Base-by-base conservation (phyloP, 2,113 vertebrate genomes). In the Suncus etruscus region DNA sequence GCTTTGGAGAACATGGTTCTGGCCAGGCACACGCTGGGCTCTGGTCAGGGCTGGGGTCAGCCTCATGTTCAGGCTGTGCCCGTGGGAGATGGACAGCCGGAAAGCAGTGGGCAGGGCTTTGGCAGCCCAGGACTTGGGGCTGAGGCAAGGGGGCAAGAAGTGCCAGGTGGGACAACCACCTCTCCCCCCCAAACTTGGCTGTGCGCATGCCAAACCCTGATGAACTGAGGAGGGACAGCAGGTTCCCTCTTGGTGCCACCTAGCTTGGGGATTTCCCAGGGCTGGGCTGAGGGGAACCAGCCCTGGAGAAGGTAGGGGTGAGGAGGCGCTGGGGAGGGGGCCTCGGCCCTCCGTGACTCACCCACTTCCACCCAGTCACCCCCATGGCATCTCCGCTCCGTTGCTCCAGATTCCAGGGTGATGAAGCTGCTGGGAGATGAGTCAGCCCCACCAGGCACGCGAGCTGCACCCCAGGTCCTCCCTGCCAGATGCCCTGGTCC, bases 321-420 rank as follows among this genome's bases (percentile, higher is more conserved):
- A 32, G 58, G 87, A 92, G 95, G 92, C 58, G 88, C 74, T 89
- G 86, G 81, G 54, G 89, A 75, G 84, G 89, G 88, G 39, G 39
- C 39, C 39, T 39, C 39, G 5, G 82, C 32, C 25, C 70, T 48
- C 78, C 63, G 27, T 97, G 95, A 97, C 93, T 97, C 95, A 96
- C 69, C 84, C 89, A 93, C 90, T 96, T 95, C 95, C 94, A 95
- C 83, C 83, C 85, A 95, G 94, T 95, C 96, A 97, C 77, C 89
- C 79, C 80, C 61, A 89, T 91, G 95, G 96, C 96, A 97, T 96
- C 96, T 95, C 94, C 91, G 86, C 94, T 96, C 90, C 94, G 74
- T 81, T 94, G 95, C 91, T 94, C 92, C 92, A 95, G 91, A 97
- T 97, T 96, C 96, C 97, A 94, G 91, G 93, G 95, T 84, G 74